These are phyloP conservation scores for Ellobius talpinus DNA, from an alignment of 2,113 vertebrate genomes.

Conservation along the genomic window DNA sequence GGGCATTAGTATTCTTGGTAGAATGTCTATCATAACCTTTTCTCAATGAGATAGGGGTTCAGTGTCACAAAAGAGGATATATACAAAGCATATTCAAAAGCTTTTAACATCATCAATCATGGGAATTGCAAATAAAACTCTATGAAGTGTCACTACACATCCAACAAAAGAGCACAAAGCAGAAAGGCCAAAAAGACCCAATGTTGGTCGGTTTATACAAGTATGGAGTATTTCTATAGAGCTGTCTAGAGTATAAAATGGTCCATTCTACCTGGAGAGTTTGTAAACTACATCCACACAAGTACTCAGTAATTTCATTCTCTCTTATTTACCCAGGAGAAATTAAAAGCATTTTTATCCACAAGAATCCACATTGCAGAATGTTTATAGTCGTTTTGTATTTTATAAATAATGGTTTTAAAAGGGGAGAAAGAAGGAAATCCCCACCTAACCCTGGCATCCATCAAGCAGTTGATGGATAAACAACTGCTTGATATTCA, in stretches of 20 bases:
- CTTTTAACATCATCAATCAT: not conserved
- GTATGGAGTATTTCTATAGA: not conserved
- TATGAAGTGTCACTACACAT: not conserved
- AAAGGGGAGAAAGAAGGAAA: not conserved
- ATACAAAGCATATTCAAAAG: not conserved
- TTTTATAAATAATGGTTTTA: constrained; percentile 30
- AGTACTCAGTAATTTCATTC: not conserved
- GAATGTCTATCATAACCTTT: not conserved
- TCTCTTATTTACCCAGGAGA: not conserved
- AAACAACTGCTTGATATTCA: not conserved
- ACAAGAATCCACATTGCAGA: not conserved
- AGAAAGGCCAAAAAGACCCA: not conserved
- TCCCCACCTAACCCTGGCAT: not conserved
- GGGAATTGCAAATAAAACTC: not conserved
- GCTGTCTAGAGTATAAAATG: not conserved
- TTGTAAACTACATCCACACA: not conserved
- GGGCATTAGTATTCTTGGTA: not conserved
- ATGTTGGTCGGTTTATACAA: not conserved
- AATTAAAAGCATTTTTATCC: not conserved
- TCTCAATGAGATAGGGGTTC: not conserved
- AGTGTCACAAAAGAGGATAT: not conserved
- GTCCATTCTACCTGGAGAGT: not conserved
- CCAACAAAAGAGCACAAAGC: not conserved
- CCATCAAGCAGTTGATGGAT: not conserved
- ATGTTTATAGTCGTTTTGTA: not conserved